Evolutionary conservation across 2,888 invertebrate species (phyloP).

Genomic region (Melanophora roralis): DNA sequence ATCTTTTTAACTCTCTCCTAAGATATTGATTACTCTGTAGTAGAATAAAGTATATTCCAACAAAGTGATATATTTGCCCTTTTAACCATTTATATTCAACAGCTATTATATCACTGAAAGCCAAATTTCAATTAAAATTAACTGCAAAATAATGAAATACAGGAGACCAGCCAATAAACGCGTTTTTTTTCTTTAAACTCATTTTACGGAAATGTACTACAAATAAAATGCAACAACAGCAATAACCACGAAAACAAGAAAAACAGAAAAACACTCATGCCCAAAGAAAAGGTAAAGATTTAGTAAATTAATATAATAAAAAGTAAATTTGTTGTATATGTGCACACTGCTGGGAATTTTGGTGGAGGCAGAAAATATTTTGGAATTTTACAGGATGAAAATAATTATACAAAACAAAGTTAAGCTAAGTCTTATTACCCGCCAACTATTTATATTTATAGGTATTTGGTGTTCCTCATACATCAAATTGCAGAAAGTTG

Average conservation of each 20-base stretch:
- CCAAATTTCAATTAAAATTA: slow-evolving; percentile 60
- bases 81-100: slow-evolving; percentile 16
- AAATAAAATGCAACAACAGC: background rate
- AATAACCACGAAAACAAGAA: background rate
- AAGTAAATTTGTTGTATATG: background rate
- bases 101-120: slow-evolving; percentile 28
- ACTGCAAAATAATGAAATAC: slow-evolving; percentile 53
- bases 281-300: background rate
- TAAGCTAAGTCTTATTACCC: too few species aligned
- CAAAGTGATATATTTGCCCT: slow-evolving; percentile 17
- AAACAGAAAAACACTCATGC: background rate
- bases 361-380: background rate
- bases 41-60: too few species aligned
- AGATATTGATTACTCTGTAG: too few species aligned
- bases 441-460: too few species aligned
- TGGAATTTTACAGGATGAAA: too few species aligned
- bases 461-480: too few species aligned
- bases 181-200: slow-evolving; percentile 23
- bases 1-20: too few species aligned
- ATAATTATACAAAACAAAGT: too few species aligned
- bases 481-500: too few species aligned
- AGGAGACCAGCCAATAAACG: slow-evolving; percentile 45
- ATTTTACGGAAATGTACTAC: background rate
- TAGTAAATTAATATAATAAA: background rate
- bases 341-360: background rate